Conservation (phyloP, 2,888 invertebrate species). For the Xylota segnis region DNA sequence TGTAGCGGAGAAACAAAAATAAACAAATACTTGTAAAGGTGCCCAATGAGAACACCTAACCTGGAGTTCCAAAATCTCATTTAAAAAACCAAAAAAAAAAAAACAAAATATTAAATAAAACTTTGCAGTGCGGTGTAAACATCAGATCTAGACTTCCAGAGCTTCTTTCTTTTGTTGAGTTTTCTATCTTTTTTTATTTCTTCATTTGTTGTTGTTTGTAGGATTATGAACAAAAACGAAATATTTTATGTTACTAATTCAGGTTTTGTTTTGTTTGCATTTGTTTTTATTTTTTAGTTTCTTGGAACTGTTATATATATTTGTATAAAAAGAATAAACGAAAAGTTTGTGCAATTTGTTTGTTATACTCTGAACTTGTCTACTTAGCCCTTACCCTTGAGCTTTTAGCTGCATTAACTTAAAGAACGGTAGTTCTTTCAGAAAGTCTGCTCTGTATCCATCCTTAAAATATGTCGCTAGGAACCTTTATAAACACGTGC, state of each 20-base stretch:
- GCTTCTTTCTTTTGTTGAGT: conserved; percentile 56
- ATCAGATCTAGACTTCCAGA: conserved; percentile 54
- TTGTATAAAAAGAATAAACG: conserved; percentile 66
- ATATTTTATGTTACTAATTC: conserved; percentile 38
- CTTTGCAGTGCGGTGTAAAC: conserved; percentile 69
- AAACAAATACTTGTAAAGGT: conserved; percentile 42
- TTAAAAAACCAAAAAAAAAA: conserved; percentile 39
- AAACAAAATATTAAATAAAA: conserved; percentile 13
- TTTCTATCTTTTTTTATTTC: conserved; percentile 30
- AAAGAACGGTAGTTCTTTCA: no score
- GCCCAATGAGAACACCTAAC: conserved; percentile 30
- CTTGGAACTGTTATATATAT: conserved; percentile 69
- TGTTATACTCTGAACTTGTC: not conserved
- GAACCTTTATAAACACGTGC: no score
- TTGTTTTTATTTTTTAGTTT: conserved; percentile 66
- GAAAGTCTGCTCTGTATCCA: no score
- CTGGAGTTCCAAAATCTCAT: conserved; percentile 40
- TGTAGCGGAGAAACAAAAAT: conserved; percentile 65
- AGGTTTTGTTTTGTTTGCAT: conserved; percentile 55
- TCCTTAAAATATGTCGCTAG: no score
- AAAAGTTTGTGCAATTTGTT: conserved; percentile 40
- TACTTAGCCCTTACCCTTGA: not conserved
- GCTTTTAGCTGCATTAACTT: no score
- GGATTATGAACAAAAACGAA: conserved; percentile 31
- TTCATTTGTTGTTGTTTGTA: conserved; percentile 28